phyloP scores from a whole-genome alignment of 2,888 invertebrate species.

The Sminthurides aquaticus region DNA sequence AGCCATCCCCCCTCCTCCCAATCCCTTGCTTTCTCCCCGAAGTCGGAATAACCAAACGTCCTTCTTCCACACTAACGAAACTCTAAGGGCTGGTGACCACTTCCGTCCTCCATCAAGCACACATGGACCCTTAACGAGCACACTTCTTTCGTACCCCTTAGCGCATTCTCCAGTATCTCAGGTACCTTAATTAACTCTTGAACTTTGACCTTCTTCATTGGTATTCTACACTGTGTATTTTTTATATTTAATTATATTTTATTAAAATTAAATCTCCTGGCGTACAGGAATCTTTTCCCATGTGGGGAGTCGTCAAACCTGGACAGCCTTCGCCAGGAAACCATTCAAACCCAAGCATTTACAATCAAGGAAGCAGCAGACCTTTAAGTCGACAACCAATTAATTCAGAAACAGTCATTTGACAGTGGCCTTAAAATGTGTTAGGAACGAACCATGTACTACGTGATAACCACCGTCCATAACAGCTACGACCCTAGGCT shows the following conservation, averaged over 20 bases:
- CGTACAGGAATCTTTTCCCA: constrained; percentile 42
- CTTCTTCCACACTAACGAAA: background rate
- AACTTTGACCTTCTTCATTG: background rate
- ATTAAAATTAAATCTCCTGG: background rate
- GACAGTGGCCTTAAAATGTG: background rate
- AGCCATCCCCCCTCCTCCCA: constrained; percentile 21
- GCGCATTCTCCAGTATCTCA: constrained; percentile 43
- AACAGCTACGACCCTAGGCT: no score
- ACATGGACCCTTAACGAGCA: constrained; percentile 24
- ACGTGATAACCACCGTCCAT: no score
- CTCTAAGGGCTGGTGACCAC: background rate
- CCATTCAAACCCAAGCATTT: constrained; percentile 12
- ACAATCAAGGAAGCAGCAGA: constrained; percentile 11
- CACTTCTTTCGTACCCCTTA: constrained; percentile 36
- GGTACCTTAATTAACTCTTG: no score
- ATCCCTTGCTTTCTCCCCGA: background rate
- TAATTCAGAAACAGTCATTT: constrained; percentile 43
- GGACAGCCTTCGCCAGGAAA: constrained; percentile 36
- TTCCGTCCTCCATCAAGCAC: background rate
- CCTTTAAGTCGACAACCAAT: constrained; percentile 29
- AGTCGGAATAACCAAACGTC: background rate
- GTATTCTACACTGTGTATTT: background rate
- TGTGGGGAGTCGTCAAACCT: constrained; percentile 42
- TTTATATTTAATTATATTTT: constrained; percentile 1
- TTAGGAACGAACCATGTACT: no score